These are phyloP conservation scores for Mactromeris polynyma DNA, from an alignment of 2,888 invertebrate genomes.

Conservation along the genomic window DNA sequence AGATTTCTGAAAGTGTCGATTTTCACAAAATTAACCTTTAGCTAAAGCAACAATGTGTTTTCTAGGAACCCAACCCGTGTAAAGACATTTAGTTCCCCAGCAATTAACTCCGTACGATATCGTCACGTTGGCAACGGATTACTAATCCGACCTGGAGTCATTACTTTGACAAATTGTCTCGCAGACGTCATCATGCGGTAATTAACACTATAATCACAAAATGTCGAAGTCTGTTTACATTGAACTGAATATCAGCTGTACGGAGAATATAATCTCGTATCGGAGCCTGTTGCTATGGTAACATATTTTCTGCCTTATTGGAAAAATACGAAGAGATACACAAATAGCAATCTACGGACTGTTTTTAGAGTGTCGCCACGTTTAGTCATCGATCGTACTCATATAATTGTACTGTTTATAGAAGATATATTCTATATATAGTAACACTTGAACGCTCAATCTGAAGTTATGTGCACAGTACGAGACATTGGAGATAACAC, in stretches of 20 bases:
- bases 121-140: neutral
- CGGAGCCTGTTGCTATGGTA: constrained; percentile 32
- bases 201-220: neutral
- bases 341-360: constrained; percentile 20
- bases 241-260: neutral
- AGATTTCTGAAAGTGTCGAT: neutral
- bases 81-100: neutral
- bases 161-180: neutral
- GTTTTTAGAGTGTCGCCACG: neutral
- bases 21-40: neutral
- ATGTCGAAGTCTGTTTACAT: neutral
- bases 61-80: neutral
- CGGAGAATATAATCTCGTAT: neutral
- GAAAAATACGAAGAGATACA: neutral
- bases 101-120: neutral
- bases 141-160: neutral
- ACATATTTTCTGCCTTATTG: constrained; percentile 36
- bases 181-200: neutral
- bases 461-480: neutral
- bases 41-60: neutral
- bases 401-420: constrained; percentile 25
- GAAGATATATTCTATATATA: constrained; percentile 26
- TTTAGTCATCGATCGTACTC: constrained; percentile 9
- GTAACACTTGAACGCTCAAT: neutral
- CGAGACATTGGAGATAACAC: neutral